Evolutionary conservation across 2,888 invertebrate genomes (phyloP), one percentile per base, ranked within the genome.

Genomic region (Sipha maydis): DNA sequence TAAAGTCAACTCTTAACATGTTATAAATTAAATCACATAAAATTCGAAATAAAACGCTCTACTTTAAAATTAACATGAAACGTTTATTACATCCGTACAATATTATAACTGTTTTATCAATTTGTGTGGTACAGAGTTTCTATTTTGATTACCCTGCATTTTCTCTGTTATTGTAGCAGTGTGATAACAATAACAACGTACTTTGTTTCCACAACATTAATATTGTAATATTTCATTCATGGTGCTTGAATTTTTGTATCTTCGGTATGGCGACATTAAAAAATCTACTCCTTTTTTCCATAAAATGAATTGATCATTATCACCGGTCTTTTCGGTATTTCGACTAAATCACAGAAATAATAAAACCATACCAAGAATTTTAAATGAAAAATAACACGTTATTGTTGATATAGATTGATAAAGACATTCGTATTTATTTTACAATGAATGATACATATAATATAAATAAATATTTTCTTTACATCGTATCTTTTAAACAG

Each of bases 201-300:
- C 61, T 61, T 76, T 54, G 84, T 84, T 84, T 84, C 76, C 84
- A 76, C 84, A 67, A 84, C 84, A 84, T 84, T 84, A 84, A 84
- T 41, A 84, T 76, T 67, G 84, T 76, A 84, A 84, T 84, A 84
- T 76, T 84, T 84, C 84, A 84, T 84, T 76, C 84, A 84, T 61
- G 84, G 84, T 76, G 28, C 76, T 84, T 76, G 61, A 38, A 84
- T 75, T 38, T 73, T 76, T 76, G 84, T 61, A 67, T 76, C 76
- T 84, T 84, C 8, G 21, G 21, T 34, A 38, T 4, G 19, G 54
- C 4, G 28, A 61, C 61, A 28, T 41, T 41, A 28, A 31, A 84
- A 84, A 84, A 76, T 84, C 25, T 67, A 76, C 41, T 76, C 14
- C 14, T 3, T 4, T 34, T 34, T 41, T 0, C 41, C 61, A 77